Base-by-base conservation (phyloP, 2,888 invertebrate species). In the Prosopocoilus inquinatus region DNA sequence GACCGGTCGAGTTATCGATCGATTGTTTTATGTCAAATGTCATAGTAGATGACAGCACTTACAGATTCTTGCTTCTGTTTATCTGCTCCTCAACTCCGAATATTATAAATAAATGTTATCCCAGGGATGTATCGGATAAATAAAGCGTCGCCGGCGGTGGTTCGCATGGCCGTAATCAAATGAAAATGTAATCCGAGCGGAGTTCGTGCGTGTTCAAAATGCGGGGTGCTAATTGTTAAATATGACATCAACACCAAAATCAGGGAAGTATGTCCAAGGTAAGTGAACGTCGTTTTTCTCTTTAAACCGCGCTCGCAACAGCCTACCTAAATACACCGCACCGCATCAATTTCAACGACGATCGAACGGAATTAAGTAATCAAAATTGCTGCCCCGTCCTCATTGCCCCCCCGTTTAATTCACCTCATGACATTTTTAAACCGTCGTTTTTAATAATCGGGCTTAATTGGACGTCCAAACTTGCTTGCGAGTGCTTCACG, bases 221-320 rank as follows among this genome's bases (percentile, higher is more conserved):
- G 41, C 45, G 57, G 52, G 57, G 38, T 39, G 53, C 41, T 45
- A 52, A 49, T 67, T 68, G 63, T 66, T 69, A 70, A 75, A 68
- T 69, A 79, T 79, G 78, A 76, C 78, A 68, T 73, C 76, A 61
- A 76, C 75, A 67, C 73, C 78, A 64, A 78, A 78, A 75, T 68
- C 73, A 50, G 76, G 74, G 51, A 79, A 78, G 74, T 72, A 78
- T 77, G 76, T 69, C 62, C 73, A 75, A 72, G 78, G 78, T 79
- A 71, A 69, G 72, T 70, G 50, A 41, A 28, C 20, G 20, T 28
- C n/a, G n/a, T n/a, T n/a, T 28, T 28, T 28, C 5, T 28, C 20
- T 28, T 28, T 5, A 28, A 28, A 28, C 7, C 7, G 5, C 20
- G 1, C 20, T 3, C 20, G 20, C 4, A 1, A 28, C 20, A 28